These are phyloP conservation scores for Xenops minutus DNA, from an alignment of 2,797 vertebrate genomes.

Conservation along the genomic window DNA sequence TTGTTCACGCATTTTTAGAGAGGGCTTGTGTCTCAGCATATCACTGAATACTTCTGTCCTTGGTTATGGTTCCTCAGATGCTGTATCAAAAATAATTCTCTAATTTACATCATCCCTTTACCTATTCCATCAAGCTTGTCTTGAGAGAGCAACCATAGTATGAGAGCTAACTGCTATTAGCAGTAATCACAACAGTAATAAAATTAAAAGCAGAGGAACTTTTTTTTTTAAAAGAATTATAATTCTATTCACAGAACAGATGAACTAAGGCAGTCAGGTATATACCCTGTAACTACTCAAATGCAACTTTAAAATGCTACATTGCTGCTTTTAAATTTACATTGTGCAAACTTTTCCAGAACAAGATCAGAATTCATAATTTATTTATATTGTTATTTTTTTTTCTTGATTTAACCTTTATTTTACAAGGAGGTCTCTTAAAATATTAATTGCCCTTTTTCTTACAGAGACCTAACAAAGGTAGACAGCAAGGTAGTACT, in stretches of 20 bases:
- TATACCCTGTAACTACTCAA: neutral
- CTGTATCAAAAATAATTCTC: neutral
- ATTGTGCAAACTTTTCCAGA: conserved; percentile 18
- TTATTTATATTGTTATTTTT: conserved; percentile 37
- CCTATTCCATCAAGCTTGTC: neutral
- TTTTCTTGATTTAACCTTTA: conserved; percentile 51
- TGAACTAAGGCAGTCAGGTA: neutral
- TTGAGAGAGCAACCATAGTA: neutral
- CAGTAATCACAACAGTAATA: neutral
- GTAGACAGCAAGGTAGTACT: neutral
- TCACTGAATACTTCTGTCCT: neutral
- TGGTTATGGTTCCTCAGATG: neutral
- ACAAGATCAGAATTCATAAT: conserved; percentile 35
- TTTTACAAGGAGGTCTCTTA: conserved; percentile 43
- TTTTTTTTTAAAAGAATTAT: neutral
- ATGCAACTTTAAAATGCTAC: neutral
- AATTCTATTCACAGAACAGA: neutral
- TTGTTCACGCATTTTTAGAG: neutral
- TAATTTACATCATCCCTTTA: neutral
- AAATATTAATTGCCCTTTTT: conserved; percentile 54
- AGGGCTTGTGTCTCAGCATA: neutral
- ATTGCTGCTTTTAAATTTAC: conserved; percentile 37
- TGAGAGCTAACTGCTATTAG: neutral
- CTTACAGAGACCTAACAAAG: neutral
- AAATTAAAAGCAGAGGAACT: neutral